phyloP scores from a whole-genome alignment of 2,888 invertebrate genomes.

The Tolmerus cingulatus region DNA sequence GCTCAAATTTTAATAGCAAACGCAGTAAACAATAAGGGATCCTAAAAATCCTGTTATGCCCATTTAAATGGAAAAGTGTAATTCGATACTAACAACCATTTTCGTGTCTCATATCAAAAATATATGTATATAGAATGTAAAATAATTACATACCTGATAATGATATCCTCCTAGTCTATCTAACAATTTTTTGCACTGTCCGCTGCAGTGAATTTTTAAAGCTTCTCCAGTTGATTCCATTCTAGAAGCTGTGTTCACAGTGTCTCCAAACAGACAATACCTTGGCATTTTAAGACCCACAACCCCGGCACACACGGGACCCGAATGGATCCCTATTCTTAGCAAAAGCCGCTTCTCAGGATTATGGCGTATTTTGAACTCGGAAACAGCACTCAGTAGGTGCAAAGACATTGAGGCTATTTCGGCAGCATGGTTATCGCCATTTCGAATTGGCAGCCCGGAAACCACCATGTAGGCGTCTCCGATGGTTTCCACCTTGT shows the following conservation, averaged over 20 bases:
- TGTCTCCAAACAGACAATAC: slow-evolving; percentile 92
- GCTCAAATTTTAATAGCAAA: too few species aligned
- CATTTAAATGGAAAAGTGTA: too few species aligned
- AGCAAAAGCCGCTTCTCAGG: slow-evolving; percentile 84
- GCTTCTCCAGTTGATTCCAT: slow-evolving; percentile 89
- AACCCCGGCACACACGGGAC: slow-evolving; percentile 91
- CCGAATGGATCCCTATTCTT: slow-evolving; percentile 90
- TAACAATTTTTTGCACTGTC: slow-evolving; percentile 73
- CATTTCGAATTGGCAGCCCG: slow-evolving; percentile 89
- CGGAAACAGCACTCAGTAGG: slow-evolving; percentile 81
- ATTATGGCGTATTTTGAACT: slow-evolving; percentile 87
- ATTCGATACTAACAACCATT: too few species aligned
- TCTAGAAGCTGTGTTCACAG: slow-evolving; percentile 88
- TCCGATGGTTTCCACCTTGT: slow-evolving; percentile 93
- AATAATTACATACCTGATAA: slow-evolving; percentile 53
- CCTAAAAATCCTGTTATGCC: too few species aligned
- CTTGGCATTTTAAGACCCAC: slow-evolving; percentile 94
- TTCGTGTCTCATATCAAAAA: too few species aligned
- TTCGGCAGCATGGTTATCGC: slow-evolving; percentile 89
- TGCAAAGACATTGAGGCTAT: slow-evolving; percentile 93
- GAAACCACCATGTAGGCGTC: slow-evolving; percentile 94
- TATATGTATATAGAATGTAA: not conserved
- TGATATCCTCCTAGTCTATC: slow-evolving; percentile 79
- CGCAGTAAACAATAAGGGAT: too few species aligned
- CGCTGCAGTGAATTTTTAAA: slow-evolving; percentile 83